Base-by-base conservation (phyloP, 2,888 invertebrate genomes). In the Myathropa florea region DNA sequence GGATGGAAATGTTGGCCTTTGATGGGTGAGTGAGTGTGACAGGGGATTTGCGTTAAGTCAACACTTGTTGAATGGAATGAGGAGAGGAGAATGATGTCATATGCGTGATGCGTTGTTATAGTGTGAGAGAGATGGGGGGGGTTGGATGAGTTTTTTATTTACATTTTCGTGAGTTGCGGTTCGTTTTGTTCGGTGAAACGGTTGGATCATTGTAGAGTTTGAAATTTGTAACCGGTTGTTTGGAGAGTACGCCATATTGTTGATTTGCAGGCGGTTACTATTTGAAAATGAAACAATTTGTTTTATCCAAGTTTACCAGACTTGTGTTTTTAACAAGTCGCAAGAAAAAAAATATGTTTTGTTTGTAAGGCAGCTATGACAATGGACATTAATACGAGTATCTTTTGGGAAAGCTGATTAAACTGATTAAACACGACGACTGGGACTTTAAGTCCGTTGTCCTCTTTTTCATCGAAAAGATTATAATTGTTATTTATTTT, bases 1-100 rank as follows among this genome's bases (percentile, higher is more conserved):
- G 60, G 57, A 57, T 12, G 23, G 12, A 23, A 24, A 12, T 57
- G 57, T 3, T 23, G 57, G 12, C 24, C 0, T 24, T 0, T 10
- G 10, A 24, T 12, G 12, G 24, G 24, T 14, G 57, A 14, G 57
- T 57, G 57, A 57, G 46, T 18, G 46, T n/a, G 64, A 59, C 46
- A 46, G 7, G 46, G 18, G 46, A 46, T 18, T 18, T 46, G 18
- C 2, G 46, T 39, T n/a, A 70, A 73, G 23, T 36, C 64, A 72
- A 85, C 85, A 85, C 85, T 85, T 85, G 85, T 85, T 85, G 85
- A 81, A 60, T 65, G 53, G 36, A 23, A 60, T 73, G 85, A 85
- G 70, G 67, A 82, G 82, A 70, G 59, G n/a, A 77, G 73, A 81
- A 61, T 57, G 59, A 77, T 78, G 72, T 80, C 72, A 80, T 72